A percentile compares a stretch with the other conserved stretches of the same genome.
Evolutionary conservation across 2,113 vertebrate genomes (phyloP).

Genomic region (Pseudopodoces humilis): DNA sequence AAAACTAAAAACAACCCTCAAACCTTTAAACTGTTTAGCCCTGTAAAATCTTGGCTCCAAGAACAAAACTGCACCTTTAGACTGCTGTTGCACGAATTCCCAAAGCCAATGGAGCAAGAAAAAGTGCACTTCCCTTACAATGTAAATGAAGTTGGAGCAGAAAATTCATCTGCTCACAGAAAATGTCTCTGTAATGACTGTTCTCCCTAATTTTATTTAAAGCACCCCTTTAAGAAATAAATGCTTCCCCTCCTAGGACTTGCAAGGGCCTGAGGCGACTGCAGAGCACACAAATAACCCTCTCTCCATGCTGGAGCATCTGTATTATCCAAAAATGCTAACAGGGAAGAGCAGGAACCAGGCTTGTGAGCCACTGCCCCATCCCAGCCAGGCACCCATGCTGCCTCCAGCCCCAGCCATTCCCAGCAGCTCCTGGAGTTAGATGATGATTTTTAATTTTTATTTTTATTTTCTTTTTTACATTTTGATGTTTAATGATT

Average conservation of each 20-base stretch:
- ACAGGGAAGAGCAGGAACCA: rapidly evolving
- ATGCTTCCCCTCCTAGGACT: neutral
- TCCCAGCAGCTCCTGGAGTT: neutral
- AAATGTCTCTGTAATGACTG: neutral
- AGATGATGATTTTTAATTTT: neutral
- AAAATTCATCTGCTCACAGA: neutral
- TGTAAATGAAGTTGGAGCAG: neutral
- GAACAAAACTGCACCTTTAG: neutral
- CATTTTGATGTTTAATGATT: conserved; percentile 10
- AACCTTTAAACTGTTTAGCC: conserved; percentile 27
- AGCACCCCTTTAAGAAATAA: neutral
- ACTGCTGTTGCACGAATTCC: neutral
- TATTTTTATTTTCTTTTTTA: neutral
- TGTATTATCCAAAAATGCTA: neutral
- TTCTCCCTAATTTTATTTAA: neutral
- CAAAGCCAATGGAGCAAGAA: neutral
- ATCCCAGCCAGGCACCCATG: neutral
- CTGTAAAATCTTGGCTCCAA: conserved; percentile 5
- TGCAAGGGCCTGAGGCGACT: neutral
- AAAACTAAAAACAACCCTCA: conserved; percentile 30
- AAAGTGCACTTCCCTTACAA: neutral
- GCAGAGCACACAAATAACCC: neutral
- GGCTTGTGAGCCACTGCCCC: neutral
- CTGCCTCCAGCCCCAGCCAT: neutral
- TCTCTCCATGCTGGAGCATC: neutral